These are phyloP conservation scores for Diorhabda carinulata DNA, from an alignment of 1,140 invertebrate species.

Conservation along the genomic window DNA sequence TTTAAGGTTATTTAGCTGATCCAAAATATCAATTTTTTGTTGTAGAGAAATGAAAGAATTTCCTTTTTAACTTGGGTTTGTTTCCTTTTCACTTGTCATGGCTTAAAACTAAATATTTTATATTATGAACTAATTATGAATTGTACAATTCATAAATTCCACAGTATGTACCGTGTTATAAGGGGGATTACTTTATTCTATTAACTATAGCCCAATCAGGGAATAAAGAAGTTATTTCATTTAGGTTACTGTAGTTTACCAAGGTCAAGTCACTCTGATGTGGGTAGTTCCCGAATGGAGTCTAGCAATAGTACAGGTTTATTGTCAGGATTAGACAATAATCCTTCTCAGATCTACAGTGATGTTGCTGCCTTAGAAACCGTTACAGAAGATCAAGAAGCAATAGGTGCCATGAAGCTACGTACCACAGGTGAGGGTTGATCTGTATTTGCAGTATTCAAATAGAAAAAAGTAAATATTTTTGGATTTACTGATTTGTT, in stretches of 20 bases:
- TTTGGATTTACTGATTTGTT: not conserved
- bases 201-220: too few species aligned
- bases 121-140: too few species aligned
- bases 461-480: not conserved
- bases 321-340: slow-evolving; percentile 49
- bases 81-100: too few species aligned
- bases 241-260: slow-evolving; percentile 78
- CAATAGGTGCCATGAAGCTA: slow-evolving; percentile 38
- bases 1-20: too few species aligned
- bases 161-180: too few species aligned
- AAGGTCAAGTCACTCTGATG: slow-evolving; percentile 73
- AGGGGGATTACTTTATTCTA: too few species aligned
- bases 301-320: slow-evolving; percentile 53
- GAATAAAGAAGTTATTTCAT: too few species aligned
- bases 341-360: slow-evolving; percentile 43
- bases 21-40: too few species aligned
- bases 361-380: slow-evolving; percentile 48
- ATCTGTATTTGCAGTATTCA: slow-evolving; percentile 5
- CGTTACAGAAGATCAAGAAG: slow-evolving; percentile 48
- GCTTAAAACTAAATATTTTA: too few species aligned
- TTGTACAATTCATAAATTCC: too few species aligned
- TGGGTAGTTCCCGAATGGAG: slow-evolving; percentile 54
- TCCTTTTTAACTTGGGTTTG: too few species aligned
- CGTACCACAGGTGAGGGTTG: slow-evolving; percentile 40
- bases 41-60: too few species aligned